phyloP scores from a whole-genome alignment of 37 sponge, comb jelly and placozoan genomes.

The Mnemiopsis leidyi region DNA sequence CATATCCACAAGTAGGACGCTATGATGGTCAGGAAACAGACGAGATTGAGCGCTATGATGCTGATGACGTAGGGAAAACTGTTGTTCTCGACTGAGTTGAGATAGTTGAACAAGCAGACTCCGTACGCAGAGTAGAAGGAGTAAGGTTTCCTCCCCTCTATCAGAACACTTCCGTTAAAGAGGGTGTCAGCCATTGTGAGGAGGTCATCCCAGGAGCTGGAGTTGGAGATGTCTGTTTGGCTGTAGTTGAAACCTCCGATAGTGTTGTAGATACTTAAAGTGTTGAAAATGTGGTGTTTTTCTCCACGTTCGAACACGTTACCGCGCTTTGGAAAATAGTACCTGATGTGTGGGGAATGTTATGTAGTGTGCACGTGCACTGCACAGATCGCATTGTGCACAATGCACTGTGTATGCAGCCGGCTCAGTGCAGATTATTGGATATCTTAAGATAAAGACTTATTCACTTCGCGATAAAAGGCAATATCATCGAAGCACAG shows the following conservation, averaged over 20 bases:
- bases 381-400: not conserved
- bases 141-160: not conserved
- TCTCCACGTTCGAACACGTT: not conserved
- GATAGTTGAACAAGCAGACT: constrained; percentile 40
- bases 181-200: not conserved
- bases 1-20: constrained; percentile 1
- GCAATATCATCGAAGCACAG: too few species aligned
- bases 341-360: not conserved
- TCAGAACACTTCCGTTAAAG: not conserved
- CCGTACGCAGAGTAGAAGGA: constrained; percentile 31
- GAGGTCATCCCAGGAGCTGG: not conserved
- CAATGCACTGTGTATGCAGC: too few species aligned
- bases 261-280: not conserved
- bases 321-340: constrained; percentile 45
- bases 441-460: too few species aligned
- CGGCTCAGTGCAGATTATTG: too few species aligned
- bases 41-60: constrained; percentile 25
- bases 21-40: constrained; percentile 30
- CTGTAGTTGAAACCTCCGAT: not conserved
- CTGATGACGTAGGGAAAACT: constrained; percentile 27
- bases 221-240: not conserved
- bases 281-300: not conserved
- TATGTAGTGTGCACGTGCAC: not conserved
- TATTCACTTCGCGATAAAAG: too few species aligned
- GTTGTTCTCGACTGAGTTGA: not conserved